Evolutionary conservation across 2,797 vertebrate species (phyloP).

Genomic region (Sarcoramphus papa): DNA sequence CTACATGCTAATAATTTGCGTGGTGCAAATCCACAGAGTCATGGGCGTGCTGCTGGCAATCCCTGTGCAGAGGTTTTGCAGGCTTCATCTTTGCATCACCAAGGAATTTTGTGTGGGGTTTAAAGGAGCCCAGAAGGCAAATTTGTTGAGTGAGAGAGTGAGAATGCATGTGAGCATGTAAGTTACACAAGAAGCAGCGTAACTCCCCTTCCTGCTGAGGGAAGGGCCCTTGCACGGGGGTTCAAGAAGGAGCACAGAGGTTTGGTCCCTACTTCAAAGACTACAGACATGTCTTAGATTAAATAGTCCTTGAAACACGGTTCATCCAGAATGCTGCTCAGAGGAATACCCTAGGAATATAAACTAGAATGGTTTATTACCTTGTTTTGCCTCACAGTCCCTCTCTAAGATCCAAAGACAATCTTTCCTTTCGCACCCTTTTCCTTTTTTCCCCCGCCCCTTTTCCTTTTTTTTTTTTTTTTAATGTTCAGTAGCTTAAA

Average conservation of each 20-base stretch:
- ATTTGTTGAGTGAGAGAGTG: background rate
- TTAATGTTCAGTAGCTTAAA: background rate
- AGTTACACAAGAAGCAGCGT: background rate
- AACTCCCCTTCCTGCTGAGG: background rate
- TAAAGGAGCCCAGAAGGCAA: background rate
- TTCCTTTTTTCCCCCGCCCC: accelerated
- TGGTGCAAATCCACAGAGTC: background rate
- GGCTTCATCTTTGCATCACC: background rate
- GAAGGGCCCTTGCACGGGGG: background rate
- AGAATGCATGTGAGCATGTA: background rate
- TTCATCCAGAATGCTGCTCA: background rate
- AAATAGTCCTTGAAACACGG: background rate
- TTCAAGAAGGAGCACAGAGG: background rate
- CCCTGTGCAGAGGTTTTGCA: background rate
- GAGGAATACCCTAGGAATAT: background rate
- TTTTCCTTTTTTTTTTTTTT: background rate
- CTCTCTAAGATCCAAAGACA: background rate
- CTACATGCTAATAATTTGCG: background rate
- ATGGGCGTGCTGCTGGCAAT: background rate
- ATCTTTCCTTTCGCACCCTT: background rate
- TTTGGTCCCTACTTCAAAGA: background rate
- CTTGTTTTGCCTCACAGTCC: background rate
- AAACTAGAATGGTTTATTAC: background rate
- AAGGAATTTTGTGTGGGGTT: background rate
- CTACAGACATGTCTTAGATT: background rate